Evolutionary conservation across 2,888 invertebrate genomes (phyloP).

Genomic region (Acanthosepion esculentum): DNA sequence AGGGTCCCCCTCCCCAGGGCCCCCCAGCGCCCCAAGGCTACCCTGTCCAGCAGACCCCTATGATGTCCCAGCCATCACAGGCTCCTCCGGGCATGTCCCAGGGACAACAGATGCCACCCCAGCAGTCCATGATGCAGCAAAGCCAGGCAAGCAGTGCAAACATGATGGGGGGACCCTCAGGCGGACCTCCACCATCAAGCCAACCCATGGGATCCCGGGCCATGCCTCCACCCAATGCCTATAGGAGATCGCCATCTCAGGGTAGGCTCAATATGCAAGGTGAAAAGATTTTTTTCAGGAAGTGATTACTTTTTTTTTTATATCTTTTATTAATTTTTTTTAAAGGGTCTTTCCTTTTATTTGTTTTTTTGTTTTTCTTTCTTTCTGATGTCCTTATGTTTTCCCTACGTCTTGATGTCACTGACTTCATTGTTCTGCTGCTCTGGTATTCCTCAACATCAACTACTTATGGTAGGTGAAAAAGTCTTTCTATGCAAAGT

Average conservation of each 20-base stretch:
- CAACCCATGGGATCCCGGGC: constrained; percentile 56
- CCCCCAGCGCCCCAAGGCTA: constrained; percentile 36
- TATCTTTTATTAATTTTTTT: not conserved
- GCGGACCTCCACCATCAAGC: constrained; percentile 38
- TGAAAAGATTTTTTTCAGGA: constrained; percentile 38
- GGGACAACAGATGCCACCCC: constrained; percentile 41
- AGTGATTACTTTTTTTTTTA: not conserved
- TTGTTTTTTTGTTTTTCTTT: too few species aligned
- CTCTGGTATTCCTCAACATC: too few species aligned
- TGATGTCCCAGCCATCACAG: constrained; percentile 44
- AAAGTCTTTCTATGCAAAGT: not conserved
- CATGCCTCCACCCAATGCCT: constrained; percentile 54
- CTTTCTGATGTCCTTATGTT: not conserved
- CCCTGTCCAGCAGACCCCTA: constrained; percentile 7
- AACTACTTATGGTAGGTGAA: not conserved
- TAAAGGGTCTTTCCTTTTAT: too few species aligned
- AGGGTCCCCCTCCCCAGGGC: not conserved
- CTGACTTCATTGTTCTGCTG: too few species aligned
- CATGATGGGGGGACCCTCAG: constrained; percentile 44
- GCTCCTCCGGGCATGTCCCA: constrained; percentile 46
- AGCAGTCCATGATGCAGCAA: constrained; percentile 53
- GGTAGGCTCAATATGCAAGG: constrained; percentile 47
- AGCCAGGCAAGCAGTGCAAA: constrained; percentile 48
- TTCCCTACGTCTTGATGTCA: too few species aligned
- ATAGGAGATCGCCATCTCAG: constrained; percentile 55